A percentile compares a stretch with the other conserved stretches of the same genome.
Conservation (phyloP, 2,797 vertebrate genomes). For the Phataginus tetradactyla region DNA sequence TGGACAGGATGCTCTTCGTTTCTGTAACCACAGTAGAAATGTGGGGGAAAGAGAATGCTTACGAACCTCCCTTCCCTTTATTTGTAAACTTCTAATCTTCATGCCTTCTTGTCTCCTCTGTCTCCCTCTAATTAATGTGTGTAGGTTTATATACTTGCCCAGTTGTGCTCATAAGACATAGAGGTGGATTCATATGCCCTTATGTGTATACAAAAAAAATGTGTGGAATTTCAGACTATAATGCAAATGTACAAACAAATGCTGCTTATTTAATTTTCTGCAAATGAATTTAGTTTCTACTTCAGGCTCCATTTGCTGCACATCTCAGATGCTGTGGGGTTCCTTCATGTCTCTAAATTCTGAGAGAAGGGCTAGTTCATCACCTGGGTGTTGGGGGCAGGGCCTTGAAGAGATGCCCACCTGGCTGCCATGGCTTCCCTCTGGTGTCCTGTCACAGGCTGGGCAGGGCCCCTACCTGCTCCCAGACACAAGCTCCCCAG, state of each 20-base stretch:
- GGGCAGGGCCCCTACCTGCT: neutral
- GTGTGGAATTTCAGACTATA: neutral
- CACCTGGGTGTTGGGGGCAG: fast-evolving
- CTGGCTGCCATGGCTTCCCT: neutral
- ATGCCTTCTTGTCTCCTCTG: too few species aligned
- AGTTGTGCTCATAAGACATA: neutral
- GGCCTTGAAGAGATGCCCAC: neutral
- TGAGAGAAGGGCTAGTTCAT: neutral
- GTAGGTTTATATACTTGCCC: neutral
- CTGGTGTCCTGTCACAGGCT: neutral
- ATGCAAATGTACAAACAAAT: neutral
- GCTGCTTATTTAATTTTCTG: neutral
- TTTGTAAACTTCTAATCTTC: neutral
- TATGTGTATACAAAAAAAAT: neutral
- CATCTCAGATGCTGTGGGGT: too few species aligned
- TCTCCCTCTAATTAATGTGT: neutral
- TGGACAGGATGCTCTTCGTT: neutral
- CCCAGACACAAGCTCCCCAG: neutral
- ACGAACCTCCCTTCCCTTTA: neutral
- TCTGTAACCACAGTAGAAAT: fast-evolving
- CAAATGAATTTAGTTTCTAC: neutral
- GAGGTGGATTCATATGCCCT: neutral
- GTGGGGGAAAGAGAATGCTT: neutral
- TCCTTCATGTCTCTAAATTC: neutral
- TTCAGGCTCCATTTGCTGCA: neutral